These are phyloP conservation scores for Epizoanthus stellaris DNA, from an alignment of 92 coral and sea anemone species.

Conservation along the genomic window DNA sequence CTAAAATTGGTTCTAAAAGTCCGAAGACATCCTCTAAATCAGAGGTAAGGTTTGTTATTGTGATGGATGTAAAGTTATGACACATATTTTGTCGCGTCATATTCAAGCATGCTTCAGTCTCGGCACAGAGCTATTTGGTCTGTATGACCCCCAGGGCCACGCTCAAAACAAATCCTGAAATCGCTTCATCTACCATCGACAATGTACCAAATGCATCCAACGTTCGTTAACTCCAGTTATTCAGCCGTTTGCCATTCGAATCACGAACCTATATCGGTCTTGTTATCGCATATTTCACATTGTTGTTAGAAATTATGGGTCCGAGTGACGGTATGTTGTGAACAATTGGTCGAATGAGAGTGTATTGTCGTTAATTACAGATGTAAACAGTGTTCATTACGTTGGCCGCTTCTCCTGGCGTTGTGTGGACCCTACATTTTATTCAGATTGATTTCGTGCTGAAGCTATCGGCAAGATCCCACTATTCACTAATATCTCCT, in stretches of 20 bases:
- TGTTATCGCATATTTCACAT: constrained; percentile 4
- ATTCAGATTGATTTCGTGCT: neutral
- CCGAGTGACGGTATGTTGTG: neutral
- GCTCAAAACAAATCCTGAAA: neutral
- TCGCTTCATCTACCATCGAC: neutral
- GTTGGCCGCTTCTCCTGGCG: neutral
- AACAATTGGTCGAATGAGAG: constrained; percentile 4
- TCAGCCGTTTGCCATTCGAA: neutral
- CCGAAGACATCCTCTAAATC: constrained; percentile 5
- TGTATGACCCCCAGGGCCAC: neutral
- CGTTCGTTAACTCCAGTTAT: neutral
- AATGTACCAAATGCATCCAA: neutral
- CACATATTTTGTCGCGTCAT: neutral
- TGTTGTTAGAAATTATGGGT: neutral
- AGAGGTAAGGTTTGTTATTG: constrained; percentile 13
- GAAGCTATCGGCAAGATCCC: neutral
- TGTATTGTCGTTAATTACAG: neutral
- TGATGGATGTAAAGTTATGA: neutral
- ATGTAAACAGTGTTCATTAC: neutral
- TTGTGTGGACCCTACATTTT: neutral
- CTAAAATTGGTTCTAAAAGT: constrained; percentile 24
- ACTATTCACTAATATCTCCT: neutral
- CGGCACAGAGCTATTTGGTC: neutral
- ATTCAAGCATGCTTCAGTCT: constrained; percentile 15
- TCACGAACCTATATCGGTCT: neutral